Evolutionary conservation across 1,140 invertebrate genomes (phyloP), one percentile per base, ranked within the genome.

Genomic region (Pseudomyrmex sp.): DNA sequence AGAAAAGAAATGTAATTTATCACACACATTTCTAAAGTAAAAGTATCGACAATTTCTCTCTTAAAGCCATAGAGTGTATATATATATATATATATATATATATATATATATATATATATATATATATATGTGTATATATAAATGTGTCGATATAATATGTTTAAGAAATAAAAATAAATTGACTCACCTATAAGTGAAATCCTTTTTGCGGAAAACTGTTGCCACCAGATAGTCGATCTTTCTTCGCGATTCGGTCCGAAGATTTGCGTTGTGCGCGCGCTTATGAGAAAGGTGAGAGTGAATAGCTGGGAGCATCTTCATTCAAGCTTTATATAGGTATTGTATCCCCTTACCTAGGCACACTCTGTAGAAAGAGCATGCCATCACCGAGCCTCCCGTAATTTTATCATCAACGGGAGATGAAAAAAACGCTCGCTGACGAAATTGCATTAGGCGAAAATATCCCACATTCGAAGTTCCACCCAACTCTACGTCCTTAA

Each of bases 251-350:
- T 88, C 83, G 73, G 65, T 48, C 86, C 76, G 83, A 89, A 89
- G 88, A 89, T 89, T 85, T 58, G 65, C 84, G 83, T 74, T 48
- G 89, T 85, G 87, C 82, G 85, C 90, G 84, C 84, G 88, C 89
- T 92, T 92, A 90, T 89, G 89, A 92, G 91, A 92, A 92, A 92
- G 91, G 91, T 92, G 91, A 92, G 91, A 92, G 94, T 93, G 94
- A 94, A 94, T 94, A 94, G 91, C 93, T 92, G 90, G 90, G 91
- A 94, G 92, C 93, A 94, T 94, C 93, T 94, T 94, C 93, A 94
- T 94, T 94, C 91, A 91, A 93, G 93, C 93, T 94, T 94, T 94
- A 94, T 94, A 94, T 94, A 94, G 93, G 90, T 93, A 93, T 93
- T 93, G 92, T 93, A 92, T 92, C 93, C 93, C 93, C 93, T 93